These are phyloP conservation scores for Trachelipus rathkii DNA, from an alignment of 1,140 invertebrate genomes.

Conservation along the genomic window DNA sequence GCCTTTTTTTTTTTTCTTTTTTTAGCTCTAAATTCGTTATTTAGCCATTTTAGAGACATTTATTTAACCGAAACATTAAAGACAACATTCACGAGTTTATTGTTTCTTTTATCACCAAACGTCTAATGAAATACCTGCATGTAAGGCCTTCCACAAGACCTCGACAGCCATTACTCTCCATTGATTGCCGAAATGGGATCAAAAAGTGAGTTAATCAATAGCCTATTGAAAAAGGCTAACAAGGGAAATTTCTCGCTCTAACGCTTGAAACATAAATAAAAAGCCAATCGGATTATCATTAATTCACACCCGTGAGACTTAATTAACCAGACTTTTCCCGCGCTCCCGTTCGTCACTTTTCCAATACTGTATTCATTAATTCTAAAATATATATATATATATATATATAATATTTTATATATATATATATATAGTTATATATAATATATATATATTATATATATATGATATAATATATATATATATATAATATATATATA, in stretches of 20 bases:
- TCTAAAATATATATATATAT: too few relatives aligned
- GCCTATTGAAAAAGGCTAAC: slow-evolving; percentile 2
- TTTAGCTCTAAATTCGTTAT: too few relatives aligned
- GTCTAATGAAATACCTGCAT: too few relatives aligned
- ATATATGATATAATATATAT: slow-evolving; percentile 4
- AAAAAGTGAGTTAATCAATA: slow-evolving; percentile 1
- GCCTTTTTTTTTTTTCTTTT: too few relatives aligned
- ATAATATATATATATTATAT: not conserved
- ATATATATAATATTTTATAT: not conserved
- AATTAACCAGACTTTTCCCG: not conserved
- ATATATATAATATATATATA: slow-evolving; percentile 14
- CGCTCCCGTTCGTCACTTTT: not conserved
- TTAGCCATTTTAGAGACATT: too few relatives aligned
- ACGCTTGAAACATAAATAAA: not conserved
- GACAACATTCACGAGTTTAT: too few relatives aligned
- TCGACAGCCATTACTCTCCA: not conserved
- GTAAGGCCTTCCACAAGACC: too few relatives aligned
- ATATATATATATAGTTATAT: not conserved
- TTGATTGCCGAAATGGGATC: not conserved
- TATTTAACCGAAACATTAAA: too few relatives aligned
- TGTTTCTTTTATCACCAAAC: too few relatives aligned
- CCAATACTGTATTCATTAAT: too few relatives aligned
- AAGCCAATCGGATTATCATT: not conserved
- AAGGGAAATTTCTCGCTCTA: not conserved
- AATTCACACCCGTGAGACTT: slow-evolving; percentile 1